Conservation (phyloP, 2,888 invertebrate species). For the Trilocha varians region DNA sequence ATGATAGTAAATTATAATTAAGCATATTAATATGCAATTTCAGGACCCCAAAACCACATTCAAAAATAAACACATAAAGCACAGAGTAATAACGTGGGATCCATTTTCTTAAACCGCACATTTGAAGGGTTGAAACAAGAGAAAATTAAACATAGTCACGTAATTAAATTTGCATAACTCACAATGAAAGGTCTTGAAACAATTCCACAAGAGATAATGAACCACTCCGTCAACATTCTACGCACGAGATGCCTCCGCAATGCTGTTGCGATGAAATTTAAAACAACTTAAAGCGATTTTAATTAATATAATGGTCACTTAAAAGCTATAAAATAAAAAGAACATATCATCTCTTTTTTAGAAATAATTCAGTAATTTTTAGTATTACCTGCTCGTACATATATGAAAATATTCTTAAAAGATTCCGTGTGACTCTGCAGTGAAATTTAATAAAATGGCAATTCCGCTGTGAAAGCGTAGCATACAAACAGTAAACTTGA, state of each 20-base stretch:
- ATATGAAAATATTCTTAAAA: too few relatives aligned
- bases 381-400: too few relatives aligned
- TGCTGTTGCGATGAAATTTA: conserved; percentile 27
- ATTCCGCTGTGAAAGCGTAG: too few relatives aligned
- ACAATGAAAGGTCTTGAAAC: conserved; percentile 6
- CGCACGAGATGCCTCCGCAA: conserved; percentile 19
- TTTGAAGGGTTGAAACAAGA: not conserved
- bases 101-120: not conserved
- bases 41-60: not conserved
- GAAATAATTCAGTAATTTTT: too few relatives aligned
- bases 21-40: not conserved
- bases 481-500: too few relatives aligned
- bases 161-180: conserved; percentile 4
- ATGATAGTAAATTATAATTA: too few relatives aligned
- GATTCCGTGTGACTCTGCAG: too few relatives aligned
- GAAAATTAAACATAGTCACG: not conserved
- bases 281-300: conserved; percentile 18
- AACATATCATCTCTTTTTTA: too few relatives aligned
- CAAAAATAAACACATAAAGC: not conserved
- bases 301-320: too few relatives aligned
- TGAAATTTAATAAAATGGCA: too few relatives aligned
- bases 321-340: too few relatives aligned
- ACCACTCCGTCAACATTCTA: conserved; percentile 33
- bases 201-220: conserved; percentile 32
- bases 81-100: not conserved